phyloP scores from a whole-genome alignment of 2,888 invertebrate genomes.

The Temnothorax rugatulus region DNA sequence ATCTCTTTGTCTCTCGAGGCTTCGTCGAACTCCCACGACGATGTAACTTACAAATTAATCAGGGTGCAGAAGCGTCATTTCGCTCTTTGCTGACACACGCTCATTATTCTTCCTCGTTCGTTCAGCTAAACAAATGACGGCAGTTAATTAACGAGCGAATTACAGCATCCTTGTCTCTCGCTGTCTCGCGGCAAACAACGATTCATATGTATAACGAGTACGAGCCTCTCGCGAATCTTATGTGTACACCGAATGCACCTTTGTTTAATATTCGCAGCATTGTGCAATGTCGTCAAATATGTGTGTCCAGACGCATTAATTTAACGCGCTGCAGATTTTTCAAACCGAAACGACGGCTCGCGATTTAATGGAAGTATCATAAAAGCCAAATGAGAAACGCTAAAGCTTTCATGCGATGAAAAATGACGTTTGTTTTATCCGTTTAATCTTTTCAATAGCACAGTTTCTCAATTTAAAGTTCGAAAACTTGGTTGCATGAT shows the following conservation, averaged over 20 bases:
- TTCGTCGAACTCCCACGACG: constrained; percentile 65
- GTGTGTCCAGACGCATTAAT: constrained; percentile 11
- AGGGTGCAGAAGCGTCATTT: constrained; percentile 57
- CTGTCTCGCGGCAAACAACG: constrained; percentile 30
- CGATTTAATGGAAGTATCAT: not conserved
- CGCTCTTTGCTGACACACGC: constrained; percentile 34
- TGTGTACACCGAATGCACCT: constrained; percentile 11
- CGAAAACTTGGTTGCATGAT: not conserved
- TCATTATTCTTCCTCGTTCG: constrained; percentile 65
- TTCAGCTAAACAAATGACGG: constrained; percentile 59
- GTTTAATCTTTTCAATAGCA: not conserved
- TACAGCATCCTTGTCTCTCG: constrained; percentile 7
- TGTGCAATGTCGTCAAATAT: constrained; percentile 25
- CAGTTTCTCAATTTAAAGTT: not conserved
- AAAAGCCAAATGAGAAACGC: not conserved
- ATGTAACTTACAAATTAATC: constrained; percentile 74
- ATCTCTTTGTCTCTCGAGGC: constrained; percentile 68
- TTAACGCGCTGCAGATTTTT: constrained; percentile 22
- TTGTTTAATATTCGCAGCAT: constrained; percentile 39
- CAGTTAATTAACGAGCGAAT: constrained; percentile 64
- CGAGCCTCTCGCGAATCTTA: constrained; percentile 13
- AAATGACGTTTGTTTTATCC: not conserved
- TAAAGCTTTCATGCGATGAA: not conserved
- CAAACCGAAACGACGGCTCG: not conserved
- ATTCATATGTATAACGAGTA: constrained; percentile 29